A percentile compares a stretch with the other conserved stretches of the same genome.
phyloP scores from a whole-genome alignment of 92 coral and sea anemone species.

The Meandrina meandrites region DNA sequence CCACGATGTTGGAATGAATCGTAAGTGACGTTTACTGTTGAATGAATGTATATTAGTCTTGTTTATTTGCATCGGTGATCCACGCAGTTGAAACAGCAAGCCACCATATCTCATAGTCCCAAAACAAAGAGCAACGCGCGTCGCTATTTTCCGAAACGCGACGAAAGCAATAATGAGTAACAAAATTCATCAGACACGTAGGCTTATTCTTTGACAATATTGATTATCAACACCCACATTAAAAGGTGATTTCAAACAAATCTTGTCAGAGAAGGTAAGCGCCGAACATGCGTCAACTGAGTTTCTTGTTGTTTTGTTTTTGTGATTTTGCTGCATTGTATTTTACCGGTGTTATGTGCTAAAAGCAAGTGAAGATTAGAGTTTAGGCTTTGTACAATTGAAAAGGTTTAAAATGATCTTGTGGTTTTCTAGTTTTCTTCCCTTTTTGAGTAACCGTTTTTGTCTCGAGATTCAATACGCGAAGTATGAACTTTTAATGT shows the following conservation, averaged over 20 bases:
- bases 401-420: neutral
- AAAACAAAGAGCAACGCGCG: slow-evolving; percentile 15
- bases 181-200: neutral
- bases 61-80: slow-evolving; percentile 11
- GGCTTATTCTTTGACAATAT: neutral
- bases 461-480: neutral
- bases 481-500: too few species aligned
- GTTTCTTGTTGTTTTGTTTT: neutral
- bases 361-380: neutral
- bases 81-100: neutral
- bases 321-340: neutral
- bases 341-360: neutral
- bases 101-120: neutral
- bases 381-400: neutral
- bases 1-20: slow-evolving; percentile 98
- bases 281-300: neutral
- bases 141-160: neutral
- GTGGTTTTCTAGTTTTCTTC: neutral
- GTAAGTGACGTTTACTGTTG: slow-evolving; percentile 47
- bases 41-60: neutral
- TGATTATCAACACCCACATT: neutral
- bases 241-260: neutral
- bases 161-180: neutral
- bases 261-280: neutral
- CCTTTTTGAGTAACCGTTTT: neutral